phyloP scores from a whole-genome alignment of 2,113 vertebrate species.

The Thamnaconus septentrionalis region DNA sequence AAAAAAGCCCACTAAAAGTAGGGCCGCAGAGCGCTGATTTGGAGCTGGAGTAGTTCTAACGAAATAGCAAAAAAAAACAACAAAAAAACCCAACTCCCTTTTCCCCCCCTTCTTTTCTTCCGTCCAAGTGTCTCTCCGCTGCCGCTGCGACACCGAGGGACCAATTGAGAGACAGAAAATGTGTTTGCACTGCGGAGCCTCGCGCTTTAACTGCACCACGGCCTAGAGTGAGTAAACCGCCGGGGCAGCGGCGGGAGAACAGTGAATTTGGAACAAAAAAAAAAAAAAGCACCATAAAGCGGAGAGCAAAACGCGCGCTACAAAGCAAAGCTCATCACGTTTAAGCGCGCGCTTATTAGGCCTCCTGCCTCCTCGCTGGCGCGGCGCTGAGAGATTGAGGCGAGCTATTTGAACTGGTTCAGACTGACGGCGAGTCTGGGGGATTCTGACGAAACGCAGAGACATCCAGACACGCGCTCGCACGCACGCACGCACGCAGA shows the following conservation, averaged over 20 bases:
- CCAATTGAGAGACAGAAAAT: slow-evolving; percentile 75
- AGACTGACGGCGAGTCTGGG: slow-evolving; percentile 69
- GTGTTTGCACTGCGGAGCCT: slow-evolving; percentile 69
- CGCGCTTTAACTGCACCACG: slow-evolving; percentile 52
- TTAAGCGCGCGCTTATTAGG: slow-evolving; percentile 72
- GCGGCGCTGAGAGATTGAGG: slow-evolving; percentile 60
- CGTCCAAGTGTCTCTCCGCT: slow-evolving; percentile 73
- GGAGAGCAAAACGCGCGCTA: slow-evolving; percentile 17
- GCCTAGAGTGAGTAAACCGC: slow-evolving; percentile 74
- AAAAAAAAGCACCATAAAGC: slow-evolving; percentile 30
- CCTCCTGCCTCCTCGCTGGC: slow-evolving; percentile 53
- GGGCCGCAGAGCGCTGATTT: slow-evolving; percentile 45
- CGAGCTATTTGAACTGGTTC: slow-evolving; percentile 68
- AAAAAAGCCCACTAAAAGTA: too few relatives aligned
- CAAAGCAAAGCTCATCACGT: slow-evolving; percentile 67
- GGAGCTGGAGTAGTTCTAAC: slow-evolving; percentile 61
- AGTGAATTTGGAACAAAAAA: slow-evolving; percentile 11
- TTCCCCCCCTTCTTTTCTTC: slow-evolving; percentile 37
- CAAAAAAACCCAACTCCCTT: too few relatives aligned
- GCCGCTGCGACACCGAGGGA: slow-evolving; percentile 73
- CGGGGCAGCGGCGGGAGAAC: slow-evolving; percentile 68
- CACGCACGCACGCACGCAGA: slow-evolving; percentile 30
- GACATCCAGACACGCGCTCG: slow-evolving; percentile 59
- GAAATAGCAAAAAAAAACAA: slow-evolving; percentile 22
- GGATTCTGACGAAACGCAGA: slow-evolving; percentile 74